Evolutionary conservation across 2,888 invertebrate species (phyloP).

Genomic region (Dyspetes luteomarginatus): DNA sequence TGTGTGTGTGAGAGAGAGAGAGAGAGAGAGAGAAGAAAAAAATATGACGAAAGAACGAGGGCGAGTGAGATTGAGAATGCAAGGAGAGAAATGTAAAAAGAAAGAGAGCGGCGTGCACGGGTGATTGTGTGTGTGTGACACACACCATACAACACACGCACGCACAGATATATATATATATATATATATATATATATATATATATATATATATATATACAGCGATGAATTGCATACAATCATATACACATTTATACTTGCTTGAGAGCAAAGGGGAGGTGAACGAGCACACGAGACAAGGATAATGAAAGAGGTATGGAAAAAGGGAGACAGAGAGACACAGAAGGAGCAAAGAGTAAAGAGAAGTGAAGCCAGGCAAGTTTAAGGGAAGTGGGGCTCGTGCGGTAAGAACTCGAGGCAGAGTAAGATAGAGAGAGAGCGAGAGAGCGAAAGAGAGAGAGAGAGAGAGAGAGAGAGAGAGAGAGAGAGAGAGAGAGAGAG

Average conservation of each 20-base stretch:
- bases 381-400: slow-evolving; percentile 77
- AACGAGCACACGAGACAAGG: slow-evolving; percentile 48
- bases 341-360: slow-evolving; percentile 53
- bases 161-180: slow-evolving; percentile 7
- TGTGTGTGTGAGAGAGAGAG: slow-evolving; percentile 30
- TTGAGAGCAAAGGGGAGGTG: slow-evolving; percentile 27
- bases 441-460: slow-evolving; percentile 44
- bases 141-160: no score
- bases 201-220: slow-evolving; percentile 1
- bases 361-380: slow-evolving; percentile 75
- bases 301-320: slow-evolving; percentile 27
- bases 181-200: background rate
- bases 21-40: slow-evolving; percentile 47
- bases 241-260: slow-evolving; percentile 34
- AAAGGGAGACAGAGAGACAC: background rate
- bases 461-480: slow-evolving; percentile 43
- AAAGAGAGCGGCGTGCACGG: slow-evolving; percentile 54
- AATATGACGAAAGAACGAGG: slow-evolving; percentile 63
- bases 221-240: background rate
- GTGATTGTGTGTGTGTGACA: slow-evolving; percentile 34
- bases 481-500: slow-evolving; percentile 37
- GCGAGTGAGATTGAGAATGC: slow-evolving; percentile 64
- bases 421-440: slow-evolving; percentile 33
- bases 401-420: slow-evolving; percentile 17
- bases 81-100: slow-evolving; percentile 65